Base-by-base conservation (phyloP, 2,888 invertebrate species). In the Acanthosepion pharaonis region DNA sequence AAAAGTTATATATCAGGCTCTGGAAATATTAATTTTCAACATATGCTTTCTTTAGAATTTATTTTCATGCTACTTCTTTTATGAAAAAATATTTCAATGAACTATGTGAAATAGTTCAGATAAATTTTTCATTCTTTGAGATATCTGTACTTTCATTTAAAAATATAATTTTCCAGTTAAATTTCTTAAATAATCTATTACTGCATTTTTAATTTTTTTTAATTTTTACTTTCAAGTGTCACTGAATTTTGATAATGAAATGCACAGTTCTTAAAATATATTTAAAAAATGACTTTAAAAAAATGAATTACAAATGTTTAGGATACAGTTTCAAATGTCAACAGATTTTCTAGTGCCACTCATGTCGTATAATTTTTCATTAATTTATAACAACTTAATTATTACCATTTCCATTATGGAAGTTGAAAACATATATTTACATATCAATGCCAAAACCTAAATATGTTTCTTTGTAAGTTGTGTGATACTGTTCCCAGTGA, bases 401-500 rank as follows among this genome's bases (percentile, higher is more conserved):
- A 11, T 78, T 15, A 33, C 78, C 78, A 78, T 78, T 78, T 78
- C 78, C 78, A n/a, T 33, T 78, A 15, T n/a, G n/a, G 78, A 33
- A 78, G n/a, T 8, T 78, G n/a, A n/a, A n/a, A 78, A 33, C n/a
- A 23, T n/a, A n/a, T 78, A 78, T 78, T 78, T n/a, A 78, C 78
- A 78, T 78, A 78, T 78, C 78, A 78, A 78, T 78, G 78, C n/a
- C n/a, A 78, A 78, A 78, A 78, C 11, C 23, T 78, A 78, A 59
- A 78, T 78, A 11, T 78, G 78, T 78, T 78, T 78, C 78, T 18
- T n/a, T 15, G 23, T n/a, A 78, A 78, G 78, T 78, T 78, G 78
- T 78, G 78, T 78, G 78, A 78, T 78, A 78, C 33, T 78, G n/a
- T 78, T 78, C 78, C 78, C 78, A 78, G 78, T 78, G 78, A 78